phyloP scores from a whole-genome alignment of 2,888 invertebrate genomes.

The Athalia circularis region DNA sequence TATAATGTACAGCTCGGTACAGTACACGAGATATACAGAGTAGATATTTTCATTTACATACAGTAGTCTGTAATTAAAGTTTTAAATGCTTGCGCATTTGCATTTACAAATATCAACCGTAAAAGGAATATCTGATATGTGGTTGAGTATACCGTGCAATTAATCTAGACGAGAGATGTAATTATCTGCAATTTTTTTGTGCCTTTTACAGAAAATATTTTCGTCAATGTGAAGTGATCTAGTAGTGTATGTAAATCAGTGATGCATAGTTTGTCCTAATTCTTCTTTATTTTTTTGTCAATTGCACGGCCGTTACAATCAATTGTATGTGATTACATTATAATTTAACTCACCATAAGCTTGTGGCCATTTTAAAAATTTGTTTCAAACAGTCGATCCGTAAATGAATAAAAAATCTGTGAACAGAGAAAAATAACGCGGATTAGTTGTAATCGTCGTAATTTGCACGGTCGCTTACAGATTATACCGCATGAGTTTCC shows the following conservation, averaged over 20 bases:
- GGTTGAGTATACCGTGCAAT: too few species aligned
- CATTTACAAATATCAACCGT: too few species aligned
- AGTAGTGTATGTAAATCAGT: too few species aligned
- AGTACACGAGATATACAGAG: neutral
- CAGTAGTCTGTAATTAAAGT: slow-evolving; percentile 30
- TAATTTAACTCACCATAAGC: slow-evolving; percentile 66
- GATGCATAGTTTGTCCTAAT: too few species aligned
- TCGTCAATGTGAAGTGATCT: too few species aligned
- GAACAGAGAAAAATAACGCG: slow-evolving; percentile 54
- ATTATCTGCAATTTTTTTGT: too few species aligned
- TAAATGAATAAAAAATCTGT: slow-evolving; percentile 57
- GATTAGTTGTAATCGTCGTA: slow-evolving; percentile 1
- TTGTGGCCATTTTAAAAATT: slow-evolving; percentile 64
- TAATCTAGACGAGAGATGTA: too few species aligned
- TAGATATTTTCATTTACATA: neutral
- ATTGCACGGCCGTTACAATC: too few species aligned
- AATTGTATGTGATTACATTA: neutral
- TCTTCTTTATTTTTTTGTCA: too few species aligned
- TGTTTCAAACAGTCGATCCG: slow-evolving; percentile 52
- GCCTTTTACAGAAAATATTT: too few species aligned
- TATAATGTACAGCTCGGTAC: neutral
- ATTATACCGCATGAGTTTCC: too few species aligned
- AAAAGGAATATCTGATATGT: too few species aligned
- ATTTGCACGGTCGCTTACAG: neutral
- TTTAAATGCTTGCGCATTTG: neutral